Evolutionary conservation across 2,797 vertebrate species (phyloP).

Genomic region (Acipenser transmontanus): DNA sequence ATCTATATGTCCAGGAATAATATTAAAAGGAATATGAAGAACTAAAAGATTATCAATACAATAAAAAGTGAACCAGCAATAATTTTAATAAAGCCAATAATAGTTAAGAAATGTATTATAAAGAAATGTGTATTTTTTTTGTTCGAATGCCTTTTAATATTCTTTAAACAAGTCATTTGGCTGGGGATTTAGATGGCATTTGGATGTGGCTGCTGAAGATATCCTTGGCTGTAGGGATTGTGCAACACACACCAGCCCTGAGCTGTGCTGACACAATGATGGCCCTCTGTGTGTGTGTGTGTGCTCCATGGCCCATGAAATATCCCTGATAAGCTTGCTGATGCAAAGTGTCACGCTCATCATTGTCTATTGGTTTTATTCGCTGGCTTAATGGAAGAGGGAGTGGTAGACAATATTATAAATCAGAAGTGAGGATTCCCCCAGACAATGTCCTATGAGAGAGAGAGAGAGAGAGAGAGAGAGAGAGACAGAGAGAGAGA

Average conservation of each 20-base stretch:
- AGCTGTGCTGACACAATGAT: slow-evolving; percentile 2
- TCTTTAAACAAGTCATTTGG: background rate
- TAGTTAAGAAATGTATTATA: background rate
- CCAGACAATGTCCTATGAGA: background rate
- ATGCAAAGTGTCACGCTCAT: slow-evolving; percentile 31
- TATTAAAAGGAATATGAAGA: too few relatives aligned
- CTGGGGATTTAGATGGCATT: background rate
- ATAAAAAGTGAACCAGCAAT: too few relatives aligned
- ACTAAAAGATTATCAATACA: too few relatives aligned
- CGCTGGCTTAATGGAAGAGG: slow-evolving; percentile 3
- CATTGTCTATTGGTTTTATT: slow-evolving; percentile 19
- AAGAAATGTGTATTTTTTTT: background rate
- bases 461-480: too few relatives aligned
- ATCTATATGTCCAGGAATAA: too few relatives aligned
- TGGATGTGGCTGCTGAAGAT: slow-evolving; percentile 1
- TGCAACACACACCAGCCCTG: background rate
- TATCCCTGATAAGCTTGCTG: slow-evolving; percentile 27
- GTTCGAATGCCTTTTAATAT: background rate
- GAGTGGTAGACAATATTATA: slow-evolving; percentile 1
- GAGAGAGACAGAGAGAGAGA: too few relatives aligned
- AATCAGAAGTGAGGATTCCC: background rate
- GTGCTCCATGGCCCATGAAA: slow-evolving; percentile 35
- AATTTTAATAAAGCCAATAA: background rate
- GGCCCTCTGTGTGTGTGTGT: slow-evolving; percentile 7
- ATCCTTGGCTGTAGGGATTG: slow-evolving; percentile 11